Base-by-base conservation (phyloP, 2,797 vertebrate species). In the Furcifer pardalis region DNA sequence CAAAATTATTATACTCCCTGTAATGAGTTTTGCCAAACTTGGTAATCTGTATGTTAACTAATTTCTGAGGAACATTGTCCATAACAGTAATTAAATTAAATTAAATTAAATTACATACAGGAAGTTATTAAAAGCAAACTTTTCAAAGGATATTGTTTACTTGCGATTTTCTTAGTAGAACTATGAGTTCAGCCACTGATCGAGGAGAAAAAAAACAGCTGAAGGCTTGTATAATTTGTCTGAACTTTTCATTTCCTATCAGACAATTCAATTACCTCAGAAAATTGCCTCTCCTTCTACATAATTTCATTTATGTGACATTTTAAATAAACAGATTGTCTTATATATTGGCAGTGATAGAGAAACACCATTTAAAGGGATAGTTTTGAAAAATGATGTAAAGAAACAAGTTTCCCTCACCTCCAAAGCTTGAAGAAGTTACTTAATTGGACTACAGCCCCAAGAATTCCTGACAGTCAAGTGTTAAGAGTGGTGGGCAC, bases 161-260 rank as follows among this genome's bases (percentile, higher is more conserved):
- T 7, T 7, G 77, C 80, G 81, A 13, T 87, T 76, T n/a, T 83
- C 71, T 40, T 27, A 69, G 42, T 62, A 72, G 81, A 23, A 32
- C 60, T 17, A 52, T 0, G 21, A 77, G 81, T 68, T 82, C 35
- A 77, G 73, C 1, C 42, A 5, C 32, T 84, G 30, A 17, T 79
- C 59, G 84, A 72, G 77, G 81, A 74, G 87, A n/a, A 84, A 87
- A 44, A n/a, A 84, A 87, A 44, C 7, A 80, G 46, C 40, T 77
- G 42, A 84, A 62, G 76, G 13, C 42, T 35, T 44, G 2, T 27
- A 25, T 5, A 37, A 4, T 44, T 69, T 27, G 30, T 66, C 37
- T 1, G 21, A 37, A 12, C 80, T 86, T 87, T 87, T 77, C 77
- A 77, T 5, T 56, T 76, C 40, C 77, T 30, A 40, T 66, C 15